phyloP scores from a whole-genome alignment of 2,113 vertebrate genomes.

The Catagonus wagneri region DNA sequence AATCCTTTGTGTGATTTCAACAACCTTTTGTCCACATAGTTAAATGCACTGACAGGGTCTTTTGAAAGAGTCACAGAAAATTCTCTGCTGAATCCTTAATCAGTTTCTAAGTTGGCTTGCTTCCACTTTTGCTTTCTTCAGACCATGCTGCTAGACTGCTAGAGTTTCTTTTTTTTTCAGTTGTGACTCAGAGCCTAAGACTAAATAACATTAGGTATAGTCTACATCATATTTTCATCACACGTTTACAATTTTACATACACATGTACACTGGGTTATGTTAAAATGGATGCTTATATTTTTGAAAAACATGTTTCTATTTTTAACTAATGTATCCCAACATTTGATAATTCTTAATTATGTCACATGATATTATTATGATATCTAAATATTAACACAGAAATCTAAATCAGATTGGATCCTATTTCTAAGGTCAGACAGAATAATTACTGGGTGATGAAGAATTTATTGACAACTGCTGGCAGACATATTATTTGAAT shows the following conservation, averaged over 20 bases:
- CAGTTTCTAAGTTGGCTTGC: conserved; percentile 64
- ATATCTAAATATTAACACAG: conserved; percentile 21
- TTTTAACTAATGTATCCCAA: conserved; percentile 18
- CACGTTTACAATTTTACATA: background rate
- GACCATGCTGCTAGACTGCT: background rate
- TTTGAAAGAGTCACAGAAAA: conserved; percentile 74
- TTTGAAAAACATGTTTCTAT: background rate
- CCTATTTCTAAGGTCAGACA: conserved; percentile 9
- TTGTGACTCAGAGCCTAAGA: conserved; percentile 58
- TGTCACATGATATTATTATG: background rate
- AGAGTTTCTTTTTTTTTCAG: background rate
- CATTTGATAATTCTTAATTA: background rate
- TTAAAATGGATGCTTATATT: conserved; percentile 21
- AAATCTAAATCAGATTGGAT: background rate
- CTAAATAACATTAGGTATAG: conserved; percentile 26
- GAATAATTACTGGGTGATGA: background rate
- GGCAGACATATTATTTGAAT: background rate
- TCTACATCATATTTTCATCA: conserved; percentile 20
- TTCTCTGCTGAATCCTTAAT: conserved; percentile 79
- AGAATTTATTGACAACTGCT: conserved; percentile 35
- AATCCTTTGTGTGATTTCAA: conserved; percentile 78
- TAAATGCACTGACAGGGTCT: conserved; percentile 75
- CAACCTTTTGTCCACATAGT: conserved; percentile 74
- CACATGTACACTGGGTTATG: background rate
- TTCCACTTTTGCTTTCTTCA: conserved; percentile 69